Evolutionary conservation across 2,888 invertebrate species (phyloP), one percentile per base, ranked within the genome.

Genomic region (Punctoribates punctum): DNA sequence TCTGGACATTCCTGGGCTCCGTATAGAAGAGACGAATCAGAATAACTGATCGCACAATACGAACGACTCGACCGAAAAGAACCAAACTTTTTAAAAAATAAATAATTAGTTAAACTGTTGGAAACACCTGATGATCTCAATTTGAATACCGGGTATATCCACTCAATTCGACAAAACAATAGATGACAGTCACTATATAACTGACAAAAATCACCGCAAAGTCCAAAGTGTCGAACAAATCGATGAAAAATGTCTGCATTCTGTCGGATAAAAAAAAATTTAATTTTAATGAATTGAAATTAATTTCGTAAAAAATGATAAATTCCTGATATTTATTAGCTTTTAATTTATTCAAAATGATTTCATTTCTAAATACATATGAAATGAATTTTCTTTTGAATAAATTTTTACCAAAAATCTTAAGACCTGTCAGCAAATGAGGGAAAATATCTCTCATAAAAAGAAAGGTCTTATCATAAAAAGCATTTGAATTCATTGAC

Each of bases 191-290:
- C 5, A 85, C 80, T 42, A 85, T 79, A 78, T 85, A 85, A 0
- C 85, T 84, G 8, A 83, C 78, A 2, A 84, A 72, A 3, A 86
- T 83, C n/a, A 86, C 83, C 17, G 83, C 80, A 74, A 83, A 82
- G 80, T 86, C 86, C 11, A 85, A 77, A 4, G 84, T 80, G 79
- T 86, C 85, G 77, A 83, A 82, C 83, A 83, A 82, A 67, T 82
- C 81, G 72, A 80, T 80, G 78, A 85, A 84, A 80, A 85, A 85
- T 17, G 80, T 77, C 60, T 79, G 80, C 29, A 82, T 81, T 75
- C 80, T 82, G 75, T 77, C 78, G 60, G 73, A n/a, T 57, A 74
- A 75, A 70, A 73, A 65, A 29, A n/a, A 73, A 27, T 4, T 8
- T 51, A 51, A 34, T 4, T 51, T 6, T 57, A 20, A 9, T 57